phyloP scores from a whole-genome alignment of 2,797 vertebrate genomes.

The Clarias platycephalus region DNA sequence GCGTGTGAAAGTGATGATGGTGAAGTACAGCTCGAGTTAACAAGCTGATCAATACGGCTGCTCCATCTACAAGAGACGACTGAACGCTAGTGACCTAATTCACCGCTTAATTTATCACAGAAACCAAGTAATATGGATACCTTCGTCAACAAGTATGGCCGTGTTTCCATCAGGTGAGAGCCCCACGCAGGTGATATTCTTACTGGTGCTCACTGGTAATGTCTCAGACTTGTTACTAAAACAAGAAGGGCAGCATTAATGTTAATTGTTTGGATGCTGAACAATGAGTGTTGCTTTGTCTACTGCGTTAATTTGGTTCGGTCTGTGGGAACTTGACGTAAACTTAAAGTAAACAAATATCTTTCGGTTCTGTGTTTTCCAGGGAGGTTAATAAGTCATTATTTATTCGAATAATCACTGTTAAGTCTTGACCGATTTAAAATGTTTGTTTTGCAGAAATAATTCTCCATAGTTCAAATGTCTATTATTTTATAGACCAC shows the following conservation, averaged over 20 bases:
- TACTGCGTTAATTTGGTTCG: not conserved
- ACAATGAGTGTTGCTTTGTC: not conserved
- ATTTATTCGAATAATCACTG: too few relatives aligned
- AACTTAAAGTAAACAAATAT: not conserved
- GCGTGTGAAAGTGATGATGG: constrained; percentile 90
- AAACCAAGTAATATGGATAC: constrained; percentile 62
- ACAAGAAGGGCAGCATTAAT: not conserved
- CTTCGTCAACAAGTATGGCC: constrained; percentile 92
- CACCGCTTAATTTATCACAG: not conserved
- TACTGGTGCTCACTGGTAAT: constrained; percentile 80
- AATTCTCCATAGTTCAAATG: too few relatives aligned
- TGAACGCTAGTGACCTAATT: not conserved
- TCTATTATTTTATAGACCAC: too few relatives aligned
- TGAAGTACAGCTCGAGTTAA: constrained; percentile 84
- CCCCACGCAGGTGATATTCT: constrained; percentile 89
- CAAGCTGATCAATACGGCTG: constrained; percentile 86
- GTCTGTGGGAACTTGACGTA: too few relatives aligned
- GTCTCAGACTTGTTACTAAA: constrained; percentile 91
- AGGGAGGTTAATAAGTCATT: too few relatives aligned
- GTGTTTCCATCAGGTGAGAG: constrained; percentile 86
- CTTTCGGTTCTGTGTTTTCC: not conserved
- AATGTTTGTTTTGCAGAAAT: too few relatives aligned
- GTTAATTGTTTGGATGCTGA: not conserved
- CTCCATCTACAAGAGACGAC: constrained; percentile 77
- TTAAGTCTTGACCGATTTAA: too few relatives aligned